phyloP scores from a whole-genome alignment of 2,113 vertebrate genomes.

The Parus major region DNA sequence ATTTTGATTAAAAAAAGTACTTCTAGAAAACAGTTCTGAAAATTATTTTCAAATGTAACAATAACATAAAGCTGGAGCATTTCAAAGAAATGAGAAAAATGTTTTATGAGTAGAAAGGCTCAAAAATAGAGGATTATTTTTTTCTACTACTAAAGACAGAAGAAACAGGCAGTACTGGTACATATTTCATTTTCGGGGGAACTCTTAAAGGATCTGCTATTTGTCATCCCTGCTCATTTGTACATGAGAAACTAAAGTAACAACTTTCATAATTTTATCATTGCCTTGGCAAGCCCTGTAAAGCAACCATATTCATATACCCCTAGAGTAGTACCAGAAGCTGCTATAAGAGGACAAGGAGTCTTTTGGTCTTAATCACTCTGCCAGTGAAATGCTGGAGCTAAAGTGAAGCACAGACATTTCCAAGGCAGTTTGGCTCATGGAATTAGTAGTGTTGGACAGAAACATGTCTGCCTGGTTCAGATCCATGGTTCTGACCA shows the following conservation, averaged over 20 bases:
- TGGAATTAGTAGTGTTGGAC: not conserved
- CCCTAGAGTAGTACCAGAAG: not conserved
- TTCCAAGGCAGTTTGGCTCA: not conserved
- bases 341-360: not conserved
- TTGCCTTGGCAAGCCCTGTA: not conserved
- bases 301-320: not conserved
- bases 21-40: not conserved
- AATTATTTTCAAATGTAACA: not conserved
- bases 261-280: not conserved
- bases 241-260: not conserved
- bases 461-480: not conserved
- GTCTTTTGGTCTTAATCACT: not conserved
- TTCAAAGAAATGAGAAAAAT: slow-evolving; percentile 9
- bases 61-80: not conserved
- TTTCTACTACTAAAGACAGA: not conserved
- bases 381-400: not conserved
- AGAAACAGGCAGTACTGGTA: not conserved
- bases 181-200: not conserved
- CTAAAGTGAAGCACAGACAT: not conserved
- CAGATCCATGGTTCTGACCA: not conserved
- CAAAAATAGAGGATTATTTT: not conserved
- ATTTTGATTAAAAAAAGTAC: not conserved
- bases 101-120: not conserved
- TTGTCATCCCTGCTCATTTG: not conserved
- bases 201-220: not conserved